These are phyloP conservation scores for Lasioglossum figueresi DNA, from an alignment of 2,888 invertebrate species.

Conservation along the genomic window DNA sequence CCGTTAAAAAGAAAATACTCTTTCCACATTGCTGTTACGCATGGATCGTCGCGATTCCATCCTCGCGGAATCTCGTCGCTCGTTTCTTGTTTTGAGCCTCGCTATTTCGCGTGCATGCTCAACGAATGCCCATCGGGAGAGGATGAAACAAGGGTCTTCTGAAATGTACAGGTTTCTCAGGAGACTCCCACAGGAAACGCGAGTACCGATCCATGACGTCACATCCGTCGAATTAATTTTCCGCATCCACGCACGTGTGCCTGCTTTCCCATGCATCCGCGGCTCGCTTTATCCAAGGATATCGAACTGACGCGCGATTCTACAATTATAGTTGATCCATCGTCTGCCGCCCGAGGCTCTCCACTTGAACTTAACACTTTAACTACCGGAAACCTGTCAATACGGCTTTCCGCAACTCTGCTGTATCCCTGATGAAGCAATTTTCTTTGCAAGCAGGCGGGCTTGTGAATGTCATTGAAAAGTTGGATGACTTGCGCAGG, in stretches of 20 bases:
- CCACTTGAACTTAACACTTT: background rate
- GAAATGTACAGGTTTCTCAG: constrained; percentile 50
- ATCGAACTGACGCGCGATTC: background rate
- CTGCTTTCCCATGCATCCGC: constrained; percentile 46
- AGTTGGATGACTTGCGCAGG: background rate
- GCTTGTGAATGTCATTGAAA: too few species aligned
- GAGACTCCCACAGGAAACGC: constrained; percentile 67
- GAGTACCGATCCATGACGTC: constrained; percentile 75
- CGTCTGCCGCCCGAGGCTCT: background rate
- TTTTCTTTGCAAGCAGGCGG: background rate
- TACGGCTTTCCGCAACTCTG: background rate
- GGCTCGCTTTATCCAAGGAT: constrained; percentile 10
- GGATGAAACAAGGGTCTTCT: background rate
- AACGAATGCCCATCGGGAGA: constrained; percentile 19
- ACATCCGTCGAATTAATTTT: constrained; percentile 77
- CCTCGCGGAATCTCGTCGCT: background rate
- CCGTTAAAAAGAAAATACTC: background rate
- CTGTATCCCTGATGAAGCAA: background rate
- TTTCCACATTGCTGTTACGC: background rate
- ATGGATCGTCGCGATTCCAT: background rate
- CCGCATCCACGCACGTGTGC: constrained; percentile 60
- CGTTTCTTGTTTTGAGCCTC: background rate
- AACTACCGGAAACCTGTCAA: background rate
- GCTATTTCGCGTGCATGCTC: background rate
- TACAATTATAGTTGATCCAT: background rate